Percentiles rank a stretch among this genome's conserved stretches.
Conservation (phyloP, 2,797 vertebrate genomes). For the Valencia hispanica region DNA sequence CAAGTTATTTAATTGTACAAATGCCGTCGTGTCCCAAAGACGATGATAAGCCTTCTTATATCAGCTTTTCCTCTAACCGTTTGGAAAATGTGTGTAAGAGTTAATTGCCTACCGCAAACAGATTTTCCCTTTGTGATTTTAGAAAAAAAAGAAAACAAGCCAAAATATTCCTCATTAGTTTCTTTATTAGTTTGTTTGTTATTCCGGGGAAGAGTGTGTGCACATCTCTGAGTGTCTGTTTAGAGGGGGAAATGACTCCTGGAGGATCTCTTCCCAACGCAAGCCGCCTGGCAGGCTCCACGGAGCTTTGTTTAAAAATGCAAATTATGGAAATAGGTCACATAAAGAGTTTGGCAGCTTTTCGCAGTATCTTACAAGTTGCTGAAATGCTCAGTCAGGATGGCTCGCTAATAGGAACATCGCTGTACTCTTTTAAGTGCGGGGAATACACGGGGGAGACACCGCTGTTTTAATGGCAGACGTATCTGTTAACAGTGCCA, state of each 20-base stretch:
- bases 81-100: constrained; percentile 24
- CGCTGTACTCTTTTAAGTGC: constrained; percentile 64
- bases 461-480: constrained; percentile 58
- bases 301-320: constrained; percentile 78
- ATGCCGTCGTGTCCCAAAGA: constrained; percentile 25
- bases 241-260: constrained; percentile 45
- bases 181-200: constrained; percentile 53
- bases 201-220: constrained; percentile 18
- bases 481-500: constrained; percentile 52
- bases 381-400: constrained; percentile 67
- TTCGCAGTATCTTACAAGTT: constrained; percentile 67
- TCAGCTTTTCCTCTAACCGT: constrained; percentile 23
- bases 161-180: constrained; percentile 38
- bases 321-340: constrained; percentile 85
- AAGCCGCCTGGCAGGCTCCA: constrained; percentile 63
- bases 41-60: constrained; percentile 29
- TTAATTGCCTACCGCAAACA: constrained; percentile 47
- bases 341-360: constrained; percentile 74
- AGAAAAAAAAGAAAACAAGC: constrained; percentile 13
- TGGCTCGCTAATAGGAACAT: constrained; percentile 68
- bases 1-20: constrained; percentile 49
- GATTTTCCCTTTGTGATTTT: constrained; percentile 43
- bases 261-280: constrained; percentile 55
- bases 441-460: constrained; percentile 43
- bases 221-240: constrained; percentile 14